Evolutionary conservation across 1,140 invertebrate species (phyloP).

Genomic region (Macrobrachium rosenbergii): DNA sequence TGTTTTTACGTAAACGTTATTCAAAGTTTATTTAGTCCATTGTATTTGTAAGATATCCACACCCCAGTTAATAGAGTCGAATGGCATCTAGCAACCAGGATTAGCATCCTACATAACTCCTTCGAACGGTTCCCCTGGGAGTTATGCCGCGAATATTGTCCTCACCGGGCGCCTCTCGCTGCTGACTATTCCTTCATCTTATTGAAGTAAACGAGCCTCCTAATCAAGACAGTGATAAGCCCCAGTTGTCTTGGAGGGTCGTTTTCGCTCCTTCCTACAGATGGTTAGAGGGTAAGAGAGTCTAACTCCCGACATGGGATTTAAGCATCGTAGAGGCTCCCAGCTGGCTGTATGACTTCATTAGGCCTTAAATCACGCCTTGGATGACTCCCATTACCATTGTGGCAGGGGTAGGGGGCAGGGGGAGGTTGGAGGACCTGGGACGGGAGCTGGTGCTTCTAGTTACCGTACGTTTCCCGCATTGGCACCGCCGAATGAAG

Average conservation of each 20-base stretch:
- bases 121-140: slow-evolving; percentile 23
- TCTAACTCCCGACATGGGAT: background rate
- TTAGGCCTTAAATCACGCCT: slow-evolving; percentile 49
- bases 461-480: too few species aligned
- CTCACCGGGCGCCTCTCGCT: background rate
- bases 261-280: background rate
- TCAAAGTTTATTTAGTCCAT: too few species aligned
- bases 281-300: background rate
- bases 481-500: too few species aligned
- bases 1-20: too few species aligned
- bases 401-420: background rate
- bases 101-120: slow-evolving; percentile 45
- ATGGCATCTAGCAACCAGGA: slow-evolving; percentile 9
- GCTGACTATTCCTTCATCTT: too few species aligned
- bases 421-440: too few species aligned
- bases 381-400: slow-evolving; percentile 36
- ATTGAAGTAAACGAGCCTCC: too few species aligned
- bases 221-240: slow-evolving; percentile 16
- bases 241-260: background rate
- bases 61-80: slow-evolving; percentile 16
- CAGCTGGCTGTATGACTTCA: slow-evolving; percentile 54
- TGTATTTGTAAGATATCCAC: too few species aligned
- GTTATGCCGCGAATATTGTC: slow-evolving; percentile 44
- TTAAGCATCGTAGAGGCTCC: slow-evolving; percentile 37
- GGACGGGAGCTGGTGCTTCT: too few species aligned